Percentiles rank a stretch among this genome's conserved stretches.
phyloP scores from a whole-genome alignment of 2,113 vertebrate genomes.

The Macquaria ambigua region DNA sequence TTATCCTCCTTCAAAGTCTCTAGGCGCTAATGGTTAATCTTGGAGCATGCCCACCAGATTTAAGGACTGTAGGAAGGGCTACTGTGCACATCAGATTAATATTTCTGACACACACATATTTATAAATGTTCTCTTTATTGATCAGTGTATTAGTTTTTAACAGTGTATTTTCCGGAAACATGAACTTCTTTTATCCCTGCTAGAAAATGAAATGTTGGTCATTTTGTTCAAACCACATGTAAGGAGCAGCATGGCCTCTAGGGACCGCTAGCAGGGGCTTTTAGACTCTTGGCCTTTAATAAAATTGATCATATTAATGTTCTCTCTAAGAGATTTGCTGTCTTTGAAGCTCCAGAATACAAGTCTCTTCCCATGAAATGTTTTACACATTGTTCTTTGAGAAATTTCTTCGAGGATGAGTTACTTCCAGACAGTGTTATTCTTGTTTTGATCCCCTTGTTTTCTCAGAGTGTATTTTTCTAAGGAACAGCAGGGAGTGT shows the following conservation, averaged over 20 bases:
- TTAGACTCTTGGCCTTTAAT: constrained; percentile 10
- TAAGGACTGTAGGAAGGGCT: constrained; percentile 48
- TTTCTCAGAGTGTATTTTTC: constrained; percentile 63
- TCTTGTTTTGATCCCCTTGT: constrained; percentile 30
- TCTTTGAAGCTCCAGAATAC: constrained; percentile 31
- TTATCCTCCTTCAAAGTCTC: constrained; percentile 18
- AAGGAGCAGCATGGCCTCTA: constrained; percentile 30
- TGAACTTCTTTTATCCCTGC: constrained; percentile 8
- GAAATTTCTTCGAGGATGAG: constrained; percentile 36
- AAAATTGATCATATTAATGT: constrained; percentile 26
- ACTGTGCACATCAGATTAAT: constrained; percentile 56
- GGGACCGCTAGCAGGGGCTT: constrained; percentile 17
- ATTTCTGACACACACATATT: constrained; percentile 41
- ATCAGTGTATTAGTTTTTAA: constrained; percentile 32
- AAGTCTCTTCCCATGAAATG: neutral
- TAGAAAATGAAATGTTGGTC: neutral
- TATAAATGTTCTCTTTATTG: constrained; percentile 38
- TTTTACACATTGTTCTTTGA: constrained; percentile 47
- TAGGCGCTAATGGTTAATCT: neutral
- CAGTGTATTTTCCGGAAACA: constrained; percentile 27
- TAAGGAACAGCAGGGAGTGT: constrained; percentile 73
- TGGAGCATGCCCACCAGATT: constrained; percentile 17
- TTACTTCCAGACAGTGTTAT: constrained; percentile 68
- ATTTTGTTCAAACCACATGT: neutral
- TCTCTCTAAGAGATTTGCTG: constrained; percentile 41